phyloP scores from a whole-genome alignment of 2,797 vertebrate species.

The Anguilla anguilla region DNA sequence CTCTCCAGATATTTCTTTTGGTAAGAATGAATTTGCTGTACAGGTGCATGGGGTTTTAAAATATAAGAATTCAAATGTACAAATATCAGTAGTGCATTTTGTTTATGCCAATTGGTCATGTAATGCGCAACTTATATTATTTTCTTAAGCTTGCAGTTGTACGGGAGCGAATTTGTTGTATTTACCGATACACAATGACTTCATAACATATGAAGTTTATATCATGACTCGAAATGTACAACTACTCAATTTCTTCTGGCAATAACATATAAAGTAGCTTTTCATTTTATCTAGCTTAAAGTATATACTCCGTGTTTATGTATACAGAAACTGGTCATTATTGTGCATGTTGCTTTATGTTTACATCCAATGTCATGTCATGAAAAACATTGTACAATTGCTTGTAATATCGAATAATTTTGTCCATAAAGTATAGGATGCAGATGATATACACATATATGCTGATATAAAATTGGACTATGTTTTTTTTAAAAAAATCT shows the following conservation, averaged over 20 bases:
- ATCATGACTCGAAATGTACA: not conserved
- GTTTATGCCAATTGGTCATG: not conserved
- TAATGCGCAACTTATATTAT: not conserved
- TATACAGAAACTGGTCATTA: no score
- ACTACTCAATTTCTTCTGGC: not conserved
- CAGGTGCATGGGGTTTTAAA: not conserved
- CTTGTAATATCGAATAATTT: no score
- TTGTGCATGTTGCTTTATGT: not conserved
- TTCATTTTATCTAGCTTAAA: no score
- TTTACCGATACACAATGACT: not conserved
- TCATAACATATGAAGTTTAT: not conserved
- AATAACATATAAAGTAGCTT: not conserved
- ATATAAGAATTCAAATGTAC: not conserved
- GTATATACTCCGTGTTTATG: no score
- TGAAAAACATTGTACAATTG: not conserved
- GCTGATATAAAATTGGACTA: no score
- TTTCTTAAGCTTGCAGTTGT: not conserved
- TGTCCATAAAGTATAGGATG: no score
- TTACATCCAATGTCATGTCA: not conserved
- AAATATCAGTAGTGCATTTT: not conserved
- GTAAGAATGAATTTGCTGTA: conserved; percentile 68
- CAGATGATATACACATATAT: no score
- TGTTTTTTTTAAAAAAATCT: no score
- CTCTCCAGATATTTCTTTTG: conserved; percentile 95
- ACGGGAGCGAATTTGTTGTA: not conserved